Base-by-base conservation (phyloP, 37 sponge, comb jelly and placozoan species). In the Halisarca cf. caerulea region DNA sequence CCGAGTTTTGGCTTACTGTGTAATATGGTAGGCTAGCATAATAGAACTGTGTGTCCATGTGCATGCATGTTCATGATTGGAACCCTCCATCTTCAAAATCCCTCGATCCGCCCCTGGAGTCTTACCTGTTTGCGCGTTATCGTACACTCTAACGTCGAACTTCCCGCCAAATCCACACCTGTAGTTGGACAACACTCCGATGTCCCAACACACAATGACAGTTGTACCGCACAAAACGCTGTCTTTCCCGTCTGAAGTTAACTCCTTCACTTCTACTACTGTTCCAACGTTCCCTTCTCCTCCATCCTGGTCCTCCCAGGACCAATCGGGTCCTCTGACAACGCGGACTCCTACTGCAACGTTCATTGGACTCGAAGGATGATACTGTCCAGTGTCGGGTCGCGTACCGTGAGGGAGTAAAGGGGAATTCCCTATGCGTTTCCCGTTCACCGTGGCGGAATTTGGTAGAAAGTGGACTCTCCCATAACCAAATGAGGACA, bases 281-380 rank as follows among this genome's bases (percentile, higher is more conserved):
- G 95, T 95, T n/a, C 95, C 95, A 11, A 91, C 90, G 58, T 54
- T 57, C 4, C 95, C 95, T 81, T 87, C 92, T 30, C 95, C 95
- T 61, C 95, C 92, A 60, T 95, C 95, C 79, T 95, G 95, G 36
- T 88, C 83, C 2, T 62, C 88, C 92, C 95, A 95, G 59, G 83
- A 84, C 95, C 95, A 95, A 78, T 95, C 92, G 0, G 95, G 95
- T 7, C 95, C 95, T 28, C 95, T 83, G 24, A 95, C 92, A 23
- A 95, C 95, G 44, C 95, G 87, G 15, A 84, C 47, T 23, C 95
- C 92, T 17, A 82, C 53, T 24, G 59, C 34, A 15, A 78, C 30
- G 21, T 81, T 79, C 92, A 91, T 87, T 28, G 11, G 51, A 47
- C 51, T 6, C n/a, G n/a, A n/a, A n/a, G n/a, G n/a, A n/a, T n/a